Percentiles rank a stretch among this genome's conserved stretches.
Conservation (phyloP, 2,888 invertebrate genomes). For the Aradus depressus region DNA sequence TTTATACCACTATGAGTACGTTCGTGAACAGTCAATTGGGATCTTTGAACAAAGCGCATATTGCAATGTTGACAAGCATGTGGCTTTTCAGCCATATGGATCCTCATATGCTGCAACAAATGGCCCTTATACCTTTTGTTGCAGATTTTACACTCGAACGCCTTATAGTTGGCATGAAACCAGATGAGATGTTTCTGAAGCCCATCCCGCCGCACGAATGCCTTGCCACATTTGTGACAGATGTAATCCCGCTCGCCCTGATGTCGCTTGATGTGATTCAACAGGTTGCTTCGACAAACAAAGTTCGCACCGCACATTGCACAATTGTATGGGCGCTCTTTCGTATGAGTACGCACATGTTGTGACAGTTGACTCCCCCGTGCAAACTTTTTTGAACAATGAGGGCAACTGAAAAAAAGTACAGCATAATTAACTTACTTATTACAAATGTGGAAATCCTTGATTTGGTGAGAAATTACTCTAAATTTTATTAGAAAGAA, state of each 20-base stretch:
- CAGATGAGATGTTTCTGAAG: slow-evolving; percentile 65
- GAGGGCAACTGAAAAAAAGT: slow-evolving; percentile 27
- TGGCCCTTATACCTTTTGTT: slow-evolving; percentile 71
- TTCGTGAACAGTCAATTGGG: slow-evolving; percentile 71
- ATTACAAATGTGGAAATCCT: no score
- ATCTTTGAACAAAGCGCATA: slow-evolving; percentile 68
- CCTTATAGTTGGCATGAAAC: slow-evolving; percentile 59
- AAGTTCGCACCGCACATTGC: slow-evolving; percentile 59
- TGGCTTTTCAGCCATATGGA: slow-evolving; percentile 63
- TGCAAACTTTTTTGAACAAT: slow-evolving; percentile 55
- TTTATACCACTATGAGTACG: slow-evolving; percentile 74
- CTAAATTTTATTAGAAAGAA: no score
- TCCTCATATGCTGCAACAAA: slow-evolving; percentile 69
- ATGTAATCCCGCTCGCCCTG: slow-evolving; percentile 61
- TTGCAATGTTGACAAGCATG: slow-evolving; percentile 69
- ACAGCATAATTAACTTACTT: neutral
- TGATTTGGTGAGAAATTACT: no score
- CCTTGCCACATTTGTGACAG: slow-evolving; percentile 69
- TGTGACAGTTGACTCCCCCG: slow-evolving; percentile 63
- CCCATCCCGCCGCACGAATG: slow-evolving; percentile 61
- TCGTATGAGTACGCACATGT: slow-evolving; percentile 63
- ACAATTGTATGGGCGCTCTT: slow-evolving; percentile 60
- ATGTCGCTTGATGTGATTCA: slow-evolving; percentile 48
- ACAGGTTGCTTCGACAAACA: slow-evolving; percentile 49
- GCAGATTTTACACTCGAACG: slow-evolving; percentile 69